Evolutionary conservation across 2,888 invertebrate genomes (phyloP), one percentile per base, ranked within the genome.

Genomic region (Acleris sparsana): DNA sequence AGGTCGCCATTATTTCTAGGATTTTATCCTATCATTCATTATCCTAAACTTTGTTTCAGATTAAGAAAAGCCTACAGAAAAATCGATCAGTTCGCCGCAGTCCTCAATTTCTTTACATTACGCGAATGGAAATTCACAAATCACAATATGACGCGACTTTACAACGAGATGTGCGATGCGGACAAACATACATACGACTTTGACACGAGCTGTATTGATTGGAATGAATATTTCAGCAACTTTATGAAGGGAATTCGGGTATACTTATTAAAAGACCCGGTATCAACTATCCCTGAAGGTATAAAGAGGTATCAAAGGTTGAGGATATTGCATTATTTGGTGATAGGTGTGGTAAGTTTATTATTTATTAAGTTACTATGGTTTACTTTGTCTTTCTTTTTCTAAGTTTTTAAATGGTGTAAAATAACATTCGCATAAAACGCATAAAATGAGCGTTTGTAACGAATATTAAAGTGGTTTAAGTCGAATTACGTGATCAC

Each of bases 231-330:
- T 75, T 94, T 96, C 75, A 92, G 94, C 68, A 93, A 91, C 52
- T 96, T 96, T 74, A 88, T 95, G 7, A 86, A 93, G 67, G 97
- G 97, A 0, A 89, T 96, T n/a, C 91, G 97, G 62, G 85, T 94
- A 0, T 97, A 95, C 75, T 84, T 97, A 1, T 84, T 97, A 1
- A 97, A 97, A 75, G 97, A 97, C 73, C 95, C 96, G 0, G 74
- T 95, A 0, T 94, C 95, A 0, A 96, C 95, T 0, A 79, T 96
- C 0, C 94, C 94, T 0, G 89, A 93, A 11, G 95, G 94, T 69
- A 82, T 83, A 44, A 94, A 89, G 80, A 95, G 92, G 49, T 69
- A 77, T 17, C 62, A 66, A 1, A 79, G 76, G 7, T 65, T 91
- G 0, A 80, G 75, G 33, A 44, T 73, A 0, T 48, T 83, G 0